Conservation (phyloP, 2,888 invertebrate species). For the Calliopum simillimum region DNA sequence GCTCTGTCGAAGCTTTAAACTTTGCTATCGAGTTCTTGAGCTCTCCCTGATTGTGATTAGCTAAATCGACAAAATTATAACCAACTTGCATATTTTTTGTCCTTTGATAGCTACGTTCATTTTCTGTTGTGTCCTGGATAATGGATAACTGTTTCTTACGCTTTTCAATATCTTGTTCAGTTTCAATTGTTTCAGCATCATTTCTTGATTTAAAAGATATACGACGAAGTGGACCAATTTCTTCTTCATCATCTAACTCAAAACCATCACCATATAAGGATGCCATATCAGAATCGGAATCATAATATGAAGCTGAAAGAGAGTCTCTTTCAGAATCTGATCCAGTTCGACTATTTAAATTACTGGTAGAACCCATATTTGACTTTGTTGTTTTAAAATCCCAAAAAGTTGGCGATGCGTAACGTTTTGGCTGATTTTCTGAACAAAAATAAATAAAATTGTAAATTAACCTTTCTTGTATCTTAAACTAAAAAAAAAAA, state of each 20-base stretch:
- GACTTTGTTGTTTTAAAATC: conserved; percentile 54
- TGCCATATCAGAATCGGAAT: conserved; percentile 70
- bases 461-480: neutral
- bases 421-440: conserved; percentile 66
- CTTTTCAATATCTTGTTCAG: conserved; percentile 69
- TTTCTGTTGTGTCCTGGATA: conserved; percentile 64
- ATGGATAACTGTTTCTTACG: conserved; percentile 64
- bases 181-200: conserved; percentile 86
- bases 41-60: conserved; percentile 36
- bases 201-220: conserved; percentile 88
- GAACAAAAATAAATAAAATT: conserved; percentile 26
- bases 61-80: conserved; percentile 56
- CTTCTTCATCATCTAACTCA: conserved; percentile 56
- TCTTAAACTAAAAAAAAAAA: conserved; percentile 22
- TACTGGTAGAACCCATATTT: conserved; percentile 21
- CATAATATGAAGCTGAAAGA: conserved; percentile 55
- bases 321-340: neutral
- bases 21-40: conserved; percentile 49
- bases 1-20: conserved; percentile 59
- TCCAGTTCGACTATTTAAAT: conserved; percentile 1
- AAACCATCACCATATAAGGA: conserved; percentile 68
- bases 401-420: conserved; percentile 67
- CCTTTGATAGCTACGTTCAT: conserved; percentile 65
- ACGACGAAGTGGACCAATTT: conserved; percentile 72
- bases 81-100: conserved; percentile 65